Conservation (phyloP, 2,888 invertebrate species). For the Sipha maydis region DNA sequence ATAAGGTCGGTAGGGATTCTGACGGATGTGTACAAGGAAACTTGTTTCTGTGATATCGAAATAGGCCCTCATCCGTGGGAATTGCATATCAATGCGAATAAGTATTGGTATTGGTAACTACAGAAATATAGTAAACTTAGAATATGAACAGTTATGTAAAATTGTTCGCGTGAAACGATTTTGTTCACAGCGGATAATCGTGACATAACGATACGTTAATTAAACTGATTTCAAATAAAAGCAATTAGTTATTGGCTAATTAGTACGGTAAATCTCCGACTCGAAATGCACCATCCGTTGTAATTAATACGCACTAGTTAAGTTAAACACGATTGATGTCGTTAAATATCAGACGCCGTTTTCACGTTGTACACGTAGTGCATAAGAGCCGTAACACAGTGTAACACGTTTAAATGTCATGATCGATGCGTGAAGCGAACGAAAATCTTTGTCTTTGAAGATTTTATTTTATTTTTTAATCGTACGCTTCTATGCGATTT, state of each 20-base stretch:
- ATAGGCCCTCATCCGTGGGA: no score
- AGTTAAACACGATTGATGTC: not conserved
- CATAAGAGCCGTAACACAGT: not conserved
- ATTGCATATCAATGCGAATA: no score
- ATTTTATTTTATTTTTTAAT: not conserved
- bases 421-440: not conserved
- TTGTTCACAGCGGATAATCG: conserved; percentile 12
- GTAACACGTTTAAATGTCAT: not conserved
- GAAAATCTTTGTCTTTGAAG: not conserved
- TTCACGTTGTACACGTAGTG: not conserved
- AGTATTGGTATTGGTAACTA: no score
- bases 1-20: no score
- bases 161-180: not conserved
- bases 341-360: not conserved
- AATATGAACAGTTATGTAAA: not conserved
- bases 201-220: not conserved
- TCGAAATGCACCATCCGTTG: not conserved
- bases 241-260: conserved; percentile 6
- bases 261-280: not conserved
- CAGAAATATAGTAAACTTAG: no score
- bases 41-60: no score
- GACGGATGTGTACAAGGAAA: no score
- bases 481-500: not conserved
- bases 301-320: not conserved
- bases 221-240: conserved; percentile 11